Percentiles rank a stretch among this genome's conserved stretches.
Conservation (phyloP, 2,888 invertebrate species). For the Eupithecia exiguata region DNA sequence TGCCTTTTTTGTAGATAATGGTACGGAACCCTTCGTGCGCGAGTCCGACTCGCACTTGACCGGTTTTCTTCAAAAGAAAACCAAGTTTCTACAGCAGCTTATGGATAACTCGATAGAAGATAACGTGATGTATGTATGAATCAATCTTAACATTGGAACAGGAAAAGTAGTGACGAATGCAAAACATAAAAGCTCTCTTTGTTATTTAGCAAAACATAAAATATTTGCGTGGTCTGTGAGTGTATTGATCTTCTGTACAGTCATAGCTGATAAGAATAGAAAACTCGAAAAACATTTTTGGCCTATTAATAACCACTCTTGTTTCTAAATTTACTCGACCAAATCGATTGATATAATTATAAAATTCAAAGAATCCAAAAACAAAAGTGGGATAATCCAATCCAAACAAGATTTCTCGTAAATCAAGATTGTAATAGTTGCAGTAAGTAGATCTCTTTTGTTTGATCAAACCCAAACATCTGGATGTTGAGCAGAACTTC, state of each 20-base stretch:
- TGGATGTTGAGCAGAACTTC: slow-evolving; percentile 83
- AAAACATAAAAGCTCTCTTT: not conserved
- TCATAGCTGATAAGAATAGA: slow-evolving; percentile 6
- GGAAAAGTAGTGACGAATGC: not conserved
- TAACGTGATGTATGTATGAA: not conserved
- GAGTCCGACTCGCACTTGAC: too few species aligned
- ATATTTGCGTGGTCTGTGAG: not conserved
- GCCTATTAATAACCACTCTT: slow-evolving; percentile 10
- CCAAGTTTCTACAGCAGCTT: not conserved
- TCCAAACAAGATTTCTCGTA: slow-evolving; percentile 74
- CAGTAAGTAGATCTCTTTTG: slow-evolving; percentile 78
- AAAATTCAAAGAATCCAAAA: slow-evolving; percentile 57
- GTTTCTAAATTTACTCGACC: slow-evolving; percentile 33
- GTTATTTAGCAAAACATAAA: not conserved
- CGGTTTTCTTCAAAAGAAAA: not conserved
- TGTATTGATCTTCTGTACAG: not conserved
- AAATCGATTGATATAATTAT: slow-evolving; percentile 54
- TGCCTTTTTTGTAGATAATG: too few species aligned
- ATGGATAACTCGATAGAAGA: not conserved
- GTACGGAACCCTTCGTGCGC: too few species aligned
- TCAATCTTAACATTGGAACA: not conserved
- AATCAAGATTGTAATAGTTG: slow-evolving; percentile 77
- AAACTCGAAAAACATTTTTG: slow-evolving; percentile 13
- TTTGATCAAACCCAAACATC: slow-evolving; percentile 82
- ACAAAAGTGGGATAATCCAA: slow-evolving; percentile 66